Evolutionary conservation across 2,888 invertebrate genomes (phyloP), one percentile per base, ranked within the genome.

Genomic region (Brenthis hecate): DNA sequence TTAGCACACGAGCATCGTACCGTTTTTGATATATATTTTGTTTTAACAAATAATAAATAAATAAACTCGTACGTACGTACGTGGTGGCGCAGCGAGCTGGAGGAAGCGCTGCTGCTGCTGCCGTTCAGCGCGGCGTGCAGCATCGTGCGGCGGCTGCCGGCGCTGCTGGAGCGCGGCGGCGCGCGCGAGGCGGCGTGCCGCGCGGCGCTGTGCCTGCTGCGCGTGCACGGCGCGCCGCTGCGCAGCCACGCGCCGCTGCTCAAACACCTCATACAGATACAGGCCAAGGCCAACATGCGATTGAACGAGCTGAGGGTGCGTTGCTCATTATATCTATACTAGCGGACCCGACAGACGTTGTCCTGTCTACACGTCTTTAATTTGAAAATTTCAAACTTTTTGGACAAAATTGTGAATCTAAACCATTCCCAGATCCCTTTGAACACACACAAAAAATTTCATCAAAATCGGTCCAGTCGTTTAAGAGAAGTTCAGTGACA

Each of bases 71-170:
- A 36, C 11, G 36, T 43, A 11, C 11, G 11, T 11, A 36, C 36
- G 3, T 4, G 23, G 28, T 4, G 28, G 0, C 28, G 36, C 87
- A 98, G 99, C 82, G 98, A 99, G 81, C 87, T 99, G 71, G 98
- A 99, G 86, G 98, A 98, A 87, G 95, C 98, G 0, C 91, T 99
- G 0, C 89, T 99, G 0, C 91, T 98, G 13, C 88, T 99, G 56
- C 98, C 99, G 1, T 97, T 98, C 82, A 94, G 95, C 62, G 94
- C 95, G 64, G 97, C 97, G 1, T 95, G 96, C 79, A 96, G 97
- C 63, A 92, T 99, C 60, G 91, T 99, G 1, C 93, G 94, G 68
- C 92, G 95, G 78, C 86, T 99, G 71, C 95, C 96, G 0, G 82
- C 89, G 6, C 91, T 98, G 66, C 90, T 98, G 13, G 91, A 93